Evolutionary conservation across 1,140 invertebrate genomes (phyloP).

Genomic region (Heterodera carotae): DNA sequence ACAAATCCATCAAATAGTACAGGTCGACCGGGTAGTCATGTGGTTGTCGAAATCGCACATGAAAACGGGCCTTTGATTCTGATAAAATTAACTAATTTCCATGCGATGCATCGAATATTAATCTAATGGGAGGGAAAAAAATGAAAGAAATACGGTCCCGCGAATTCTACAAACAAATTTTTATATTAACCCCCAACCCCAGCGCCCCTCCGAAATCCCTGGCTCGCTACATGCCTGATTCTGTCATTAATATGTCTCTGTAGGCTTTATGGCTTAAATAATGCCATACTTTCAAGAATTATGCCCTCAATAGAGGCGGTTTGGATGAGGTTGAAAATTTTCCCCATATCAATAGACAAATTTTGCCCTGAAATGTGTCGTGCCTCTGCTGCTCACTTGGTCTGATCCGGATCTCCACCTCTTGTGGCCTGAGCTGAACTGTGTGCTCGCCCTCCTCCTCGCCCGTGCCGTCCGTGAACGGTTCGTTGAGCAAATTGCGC

Average conservation of each 20-base stretch:
- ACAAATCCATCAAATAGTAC: constrained; percentile 84
- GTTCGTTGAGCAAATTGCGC: constrained; percentile 42
- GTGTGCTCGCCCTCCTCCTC: constrained; percentile 55
- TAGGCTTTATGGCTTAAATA: too few species aligned
- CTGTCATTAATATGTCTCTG: too few species aligned
- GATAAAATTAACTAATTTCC: too few species aligned
- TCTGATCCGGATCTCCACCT: constrained; percentile 59
- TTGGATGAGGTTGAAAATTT: too few species aligned
- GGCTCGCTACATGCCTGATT: too few species aligned
- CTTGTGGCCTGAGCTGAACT: constrained; percentile 63
- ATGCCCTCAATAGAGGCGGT: too few species aligned
- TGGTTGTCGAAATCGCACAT: constrained; percentile 70
- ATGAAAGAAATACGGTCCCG: not conserved
- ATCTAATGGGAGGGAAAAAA: constrained; percentile 36
- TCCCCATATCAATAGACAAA: too few species aligned
- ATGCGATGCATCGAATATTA: too few species aligned
- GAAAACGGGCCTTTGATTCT: constrained; percentile 62
- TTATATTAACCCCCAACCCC: too few species aligned
- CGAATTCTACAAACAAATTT: not conserved
- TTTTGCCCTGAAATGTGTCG: too few species aligned
- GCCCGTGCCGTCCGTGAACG: constrained; percentile 45
- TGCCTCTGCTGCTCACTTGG: constrained; percentile 60
- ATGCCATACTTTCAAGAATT: too few species aligned
- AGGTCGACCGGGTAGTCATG: constrained; percentile 83
- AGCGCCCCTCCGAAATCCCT: too few species aligned